Evolutionary conservation across 2,888 invertebrate species (phyloP), one percentile per base, ranked within the genome.

Genomic region (Diplolepis rosae): DNA sequence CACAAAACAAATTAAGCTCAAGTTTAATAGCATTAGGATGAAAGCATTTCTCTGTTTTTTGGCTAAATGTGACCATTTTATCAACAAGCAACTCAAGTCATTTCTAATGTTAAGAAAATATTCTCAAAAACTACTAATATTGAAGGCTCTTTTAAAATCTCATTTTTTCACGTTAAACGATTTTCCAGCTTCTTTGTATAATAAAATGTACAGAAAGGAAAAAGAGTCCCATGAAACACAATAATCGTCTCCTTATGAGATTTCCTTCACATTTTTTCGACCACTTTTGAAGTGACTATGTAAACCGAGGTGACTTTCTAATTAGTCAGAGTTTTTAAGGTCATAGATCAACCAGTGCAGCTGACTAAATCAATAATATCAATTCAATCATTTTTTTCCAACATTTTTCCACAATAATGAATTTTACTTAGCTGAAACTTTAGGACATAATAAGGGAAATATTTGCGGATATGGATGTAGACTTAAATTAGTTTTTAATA

Each of bases 51-150:
- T 9, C 3, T 45, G 45, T 45, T 45, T 5, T 45, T 45, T 2
- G 4, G 4, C n/a, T 39, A 3, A n/a, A n/a, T n/a, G n/a, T n/a
- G 39, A 5, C 39, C n/a, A n/a, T 39, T n/a, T 4, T 39, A 0
- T n/a, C 11, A 32, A 56, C 56, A 56, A 35, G 56, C 35, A 35
- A 35, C 56, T 4, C 35, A 35, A 56, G 35, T 32, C 54, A 30
- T 32, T 18, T 32, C 30, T 18, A 7, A 15, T 54, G 15, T 18
- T 13, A 35, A 39, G 35, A 35, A 24, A 35, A n/a, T 32, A 24
- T 35, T 35, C 24, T 32, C n/a, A 35, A 24, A 22, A 39, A 56
- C 35, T 35, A 56, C 35, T 24, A n/a, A n/a, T n/a, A n/a, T 4
- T 39, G 39, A 39, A 4, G n/a, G 2, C n/a, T 39, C n/a, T 2